Evolutionary conservation across 1,140 invertebrate genomes (phyloP).

Genomic region (Chymomyza costata): DNA sequence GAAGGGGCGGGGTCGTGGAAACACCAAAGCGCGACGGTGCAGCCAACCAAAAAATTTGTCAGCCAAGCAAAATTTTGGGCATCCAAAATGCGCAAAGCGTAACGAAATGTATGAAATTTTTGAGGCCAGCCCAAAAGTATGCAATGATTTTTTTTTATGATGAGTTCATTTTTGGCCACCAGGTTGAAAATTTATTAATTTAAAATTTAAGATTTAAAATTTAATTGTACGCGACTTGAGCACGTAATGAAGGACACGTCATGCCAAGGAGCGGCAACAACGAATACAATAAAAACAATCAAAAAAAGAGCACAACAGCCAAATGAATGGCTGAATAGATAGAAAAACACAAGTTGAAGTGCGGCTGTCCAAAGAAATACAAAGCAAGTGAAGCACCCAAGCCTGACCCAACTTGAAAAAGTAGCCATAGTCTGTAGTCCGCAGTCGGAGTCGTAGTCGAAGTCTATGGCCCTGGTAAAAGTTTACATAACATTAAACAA

Average conservation of each 20-base stretch:
- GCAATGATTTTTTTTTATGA: constrained; percentile 15
- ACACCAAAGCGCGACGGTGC: background rate
- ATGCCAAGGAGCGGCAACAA: constrained; percentile 1
- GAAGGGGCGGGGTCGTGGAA: too few relatives aligned
- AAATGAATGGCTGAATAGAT: constrained; percentile 69
- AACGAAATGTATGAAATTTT: too few relatives aligned
- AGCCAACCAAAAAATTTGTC: constrained; percentile 65
- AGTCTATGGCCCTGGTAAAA: constrained; percentile 42
- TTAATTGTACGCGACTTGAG: too few relatives aligned
- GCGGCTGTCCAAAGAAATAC: constrained; percentile 28
- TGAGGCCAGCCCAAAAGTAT: constrained; percentile 17
- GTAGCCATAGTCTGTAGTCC: constrained; percentile 5
- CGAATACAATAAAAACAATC: constrained; percentile 25
- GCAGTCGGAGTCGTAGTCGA: too few relatives aligned
- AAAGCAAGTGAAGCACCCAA: constrained; percentile 6
- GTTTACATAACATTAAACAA: constrained; percentile 73
- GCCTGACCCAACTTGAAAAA: constrained; percentile 23
- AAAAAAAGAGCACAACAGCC: constrained; percentile 22
- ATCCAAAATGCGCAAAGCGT: too few relatives aligned
- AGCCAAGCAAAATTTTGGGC: constrained; percentile 34
- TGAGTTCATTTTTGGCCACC: constrained; percentile 26
- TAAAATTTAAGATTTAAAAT: too few relatives aligned
- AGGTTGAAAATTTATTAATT: constrained; percentile 18
- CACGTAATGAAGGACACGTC: too few relatives aligned
- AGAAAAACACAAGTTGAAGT: constrained; percentile 49